Evolutionary conservation across 1,140 invertebrate species (phyloP).

Genomic region (Bombus waltoni): DNA sequence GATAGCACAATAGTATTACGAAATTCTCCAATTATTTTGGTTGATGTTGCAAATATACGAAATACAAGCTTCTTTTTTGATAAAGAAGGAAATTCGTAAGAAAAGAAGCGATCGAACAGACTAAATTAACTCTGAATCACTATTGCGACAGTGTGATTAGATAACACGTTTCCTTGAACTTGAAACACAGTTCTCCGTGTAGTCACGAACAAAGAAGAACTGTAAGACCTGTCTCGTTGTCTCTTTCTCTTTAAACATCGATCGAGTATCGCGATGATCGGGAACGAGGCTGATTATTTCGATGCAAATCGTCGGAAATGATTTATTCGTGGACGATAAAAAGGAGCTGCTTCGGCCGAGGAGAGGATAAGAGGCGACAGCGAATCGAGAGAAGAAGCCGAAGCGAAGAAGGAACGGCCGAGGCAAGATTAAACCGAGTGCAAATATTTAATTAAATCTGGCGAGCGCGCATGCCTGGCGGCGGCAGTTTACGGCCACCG

Average conservation of each 20-base stretch:
- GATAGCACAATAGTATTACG: background rate
- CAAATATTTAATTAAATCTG: constrained; percentile 74
- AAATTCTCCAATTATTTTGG: background rate
- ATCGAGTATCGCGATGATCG: background rate
- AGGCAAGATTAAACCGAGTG: constrained; percentile 66
- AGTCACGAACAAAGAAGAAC: background rate
- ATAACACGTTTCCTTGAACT: constrained; percentile 3
- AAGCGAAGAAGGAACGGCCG: background rate
- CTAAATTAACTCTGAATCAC: background rate
- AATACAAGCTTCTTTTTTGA: background rate
- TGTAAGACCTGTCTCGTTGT: background rate
- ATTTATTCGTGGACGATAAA: constrained; percentile 9
- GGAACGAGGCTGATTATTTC: constrained; percentile 38
- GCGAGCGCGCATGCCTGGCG: constrained; percentile 31
- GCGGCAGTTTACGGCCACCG: constrained; percentile 35
- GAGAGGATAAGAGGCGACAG: background rate
- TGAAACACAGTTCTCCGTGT: background rate
- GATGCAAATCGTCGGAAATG: constrained; percentile 41
- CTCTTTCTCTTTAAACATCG: background rate
- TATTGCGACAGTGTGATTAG: background rate
- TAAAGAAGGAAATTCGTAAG: too few relatives aligned
- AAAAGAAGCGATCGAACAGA: background rate
- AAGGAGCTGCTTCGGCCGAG: background rate
- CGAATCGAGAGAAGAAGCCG: constrained; percentile 12
- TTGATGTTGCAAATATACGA: background rate